Evolutionary conservation across 2,888 invertebrate genomes (phyloP), one percentile per base, ranked within the genome.

Genomic region (Eucera pruinosa): DNA sequence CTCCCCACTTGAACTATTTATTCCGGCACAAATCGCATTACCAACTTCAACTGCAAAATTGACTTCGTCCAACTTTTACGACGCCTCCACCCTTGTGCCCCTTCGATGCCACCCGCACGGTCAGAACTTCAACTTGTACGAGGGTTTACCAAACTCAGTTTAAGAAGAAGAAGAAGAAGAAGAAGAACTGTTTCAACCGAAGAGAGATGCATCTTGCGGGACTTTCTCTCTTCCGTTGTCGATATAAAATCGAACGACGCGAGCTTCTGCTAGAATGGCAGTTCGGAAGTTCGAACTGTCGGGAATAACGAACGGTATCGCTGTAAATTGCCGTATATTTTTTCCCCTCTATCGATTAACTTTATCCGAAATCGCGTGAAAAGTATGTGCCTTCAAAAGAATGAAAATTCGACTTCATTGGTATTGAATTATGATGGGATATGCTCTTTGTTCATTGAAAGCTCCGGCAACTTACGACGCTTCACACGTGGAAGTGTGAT

Each of bases 31-130:
- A 91, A 91, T 91, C 91, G 91, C 90, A 91, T 91, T 91, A 91
- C 91, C 91, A 91, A 91, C 90, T 91, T 90, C 88, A 91, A 90
- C 91, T 91, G 90, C 91, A 91, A 91, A 91, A 91, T 91, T 91
- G 91, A 91, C 91, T 91, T 91, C 87, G 87, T 76, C 87, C 89
- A 91, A 91, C 90, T 91, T 91, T 91, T 90, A 90, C 90, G 91
- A 88, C 88, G 89, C 87, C 89, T 88, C 84, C 86, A 80, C 81
- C 88, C 86, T 89, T 87, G 82, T 87, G 79, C 78, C 83, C 81
- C 81, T 85, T 84, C 84, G 87, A 88, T 84, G 87, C 86, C 85
- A 82, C 86, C 82, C 86, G 85, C 86, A 86, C 88, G 88, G 86
- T 90, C 89, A 83, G 84, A 91, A 91, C 90, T 91, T 91, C 88